phyloP scores from a whole-genome alignment of 2,113 vertebrate genomes.

The Ursus arctos region DNA sequence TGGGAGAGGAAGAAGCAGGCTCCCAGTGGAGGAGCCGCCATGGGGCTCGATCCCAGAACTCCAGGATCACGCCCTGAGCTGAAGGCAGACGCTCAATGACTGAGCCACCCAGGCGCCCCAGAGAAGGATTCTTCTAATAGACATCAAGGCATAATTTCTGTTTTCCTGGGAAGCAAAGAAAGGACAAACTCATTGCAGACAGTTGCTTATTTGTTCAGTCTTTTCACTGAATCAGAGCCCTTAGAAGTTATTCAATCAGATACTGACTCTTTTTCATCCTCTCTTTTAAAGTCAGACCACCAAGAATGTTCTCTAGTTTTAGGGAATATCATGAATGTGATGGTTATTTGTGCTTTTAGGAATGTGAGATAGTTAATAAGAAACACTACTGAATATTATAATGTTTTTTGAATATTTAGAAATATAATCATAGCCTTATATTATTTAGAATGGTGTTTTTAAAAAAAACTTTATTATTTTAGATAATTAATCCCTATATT shows the following conservation, averaged over 20 bases:
- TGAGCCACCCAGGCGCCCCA: background rate
- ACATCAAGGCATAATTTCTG: background rate
- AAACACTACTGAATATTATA: conserved; percentile 3
- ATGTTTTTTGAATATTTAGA: conserved; percentile 24
- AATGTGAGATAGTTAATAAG: background rate
- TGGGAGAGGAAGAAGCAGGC: too few species aligned
- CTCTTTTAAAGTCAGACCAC: background rate
- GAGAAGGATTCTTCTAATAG: conserved; percentile 44
- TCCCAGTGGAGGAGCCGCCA: too few species aligned
- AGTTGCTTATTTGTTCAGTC: background rate
- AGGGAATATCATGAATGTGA: background rate
- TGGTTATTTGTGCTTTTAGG: conserved; percentile 17
- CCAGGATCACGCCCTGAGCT: too few species aligned
- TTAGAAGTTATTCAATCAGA: background rate
- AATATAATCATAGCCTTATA: background rate
- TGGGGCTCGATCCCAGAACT: too few species aligned
- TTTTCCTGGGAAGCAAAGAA: conserved; percentile 29
- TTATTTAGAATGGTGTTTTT: conserved; percentile 33
- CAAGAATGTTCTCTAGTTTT: background rate
- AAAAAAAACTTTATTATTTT: background rate
- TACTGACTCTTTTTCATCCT: background rate
- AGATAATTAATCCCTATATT: background rate
- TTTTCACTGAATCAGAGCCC: background rate
- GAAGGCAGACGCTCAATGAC: too few species aligned
- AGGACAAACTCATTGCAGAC: background rate